Conservation (phyloP, 2,797 vertebrate species). For the Nyctalus aviator region DNA sequence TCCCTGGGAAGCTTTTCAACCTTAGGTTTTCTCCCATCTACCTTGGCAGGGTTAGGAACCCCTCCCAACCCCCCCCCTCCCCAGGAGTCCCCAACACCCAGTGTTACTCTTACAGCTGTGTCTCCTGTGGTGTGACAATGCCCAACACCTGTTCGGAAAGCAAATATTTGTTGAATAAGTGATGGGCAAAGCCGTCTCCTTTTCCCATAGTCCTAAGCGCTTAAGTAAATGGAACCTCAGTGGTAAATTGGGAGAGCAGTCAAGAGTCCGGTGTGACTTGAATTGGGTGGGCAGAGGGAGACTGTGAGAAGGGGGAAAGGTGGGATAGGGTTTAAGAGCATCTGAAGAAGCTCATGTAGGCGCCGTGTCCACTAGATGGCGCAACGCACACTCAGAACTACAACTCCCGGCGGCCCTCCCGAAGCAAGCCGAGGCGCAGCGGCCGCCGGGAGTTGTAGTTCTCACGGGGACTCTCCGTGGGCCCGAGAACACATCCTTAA, state of each 20-base stretch:
- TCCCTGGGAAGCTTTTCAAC: neutral
- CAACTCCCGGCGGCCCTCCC: slow-evolving; percentile 17
- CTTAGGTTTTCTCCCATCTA: neutral
- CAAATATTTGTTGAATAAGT: neutral
- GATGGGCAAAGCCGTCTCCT: neutral
- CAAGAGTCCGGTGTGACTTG: neutral
- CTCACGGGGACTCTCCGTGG: neutral
- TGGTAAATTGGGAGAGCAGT: neutral
- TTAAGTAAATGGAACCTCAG: neutral
- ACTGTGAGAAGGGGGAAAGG: neutral
- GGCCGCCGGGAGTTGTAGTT: slow-evolving; percentile 70
- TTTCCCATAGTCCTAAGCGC: neutral
- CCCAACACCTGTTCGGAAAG: neutral
- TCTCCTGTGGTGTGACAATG: neutral
- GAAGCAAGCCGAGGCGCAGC: neutral
- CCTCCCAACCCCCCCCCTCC: too few species aligned
- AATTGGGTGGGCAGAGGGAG: neutral
- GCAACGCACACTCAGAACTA: slow-evolving; percentile 51
- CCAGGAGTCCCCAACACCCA: neutral
- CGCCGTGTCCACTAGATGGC: slow-evolving; percentile 70
- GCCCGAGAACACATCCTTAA: neutral
- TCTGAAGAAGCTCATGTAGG: neutral
- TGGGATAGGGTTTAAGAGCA: too few species aligned
- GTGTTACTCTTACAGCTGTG: neutral
- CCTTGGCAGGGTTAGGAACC: neutral